Evolutionary conservation across 2,113 vertebrate genomes (phyloP), one percentile per base, ranked within the genome.

Genomic region (Cacatua alba): DNA sequence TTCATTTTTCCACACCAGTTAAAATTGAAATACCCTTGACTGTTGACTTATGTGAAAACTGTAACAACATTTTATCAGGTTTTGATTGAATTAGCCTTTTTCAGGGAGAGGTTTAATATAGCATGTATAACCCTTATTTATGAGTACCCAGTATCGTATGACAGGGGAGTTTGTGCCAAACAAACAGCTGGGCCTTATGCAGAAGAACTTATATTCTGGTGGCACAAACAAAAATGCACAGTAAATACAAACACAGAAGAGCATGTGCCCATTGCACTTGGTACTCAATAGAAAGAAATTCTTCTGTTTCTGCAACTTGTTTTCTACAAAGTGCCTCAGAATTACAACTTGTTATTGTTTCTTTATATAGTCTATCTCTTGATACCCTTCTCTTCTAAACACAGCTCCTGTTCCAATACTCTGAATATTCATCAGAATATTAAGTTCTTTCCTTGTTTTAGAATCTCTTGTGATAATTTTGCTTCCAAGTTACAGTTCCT

Each of bases 21-120:
- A 77, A 48, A 92, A 78, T 24, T 14, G 39, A 31, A 67, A 13
- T n/a, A 17, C 71, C 76, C 59, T 93, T 83, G 69, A 52, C 92
- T 94, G 67, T 84, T 92, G 77, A 81, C 86, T 84, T 88, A 37
- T n/a, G 19, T 79, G 62, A 62, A 74, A 87, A 82, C 52, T 83
- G 21, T 69, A 75, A 31, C 24, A 72, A 3, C 6, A 21, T 59
- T 93, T 95, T 82, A 88, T 94, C 70, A 69, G 59, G 67, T 76
- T 90, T 92, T 81, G 71, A 82, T 94, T 91, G 81, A 95, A 88
- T 94, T 92, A 84, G 49, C 16, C 31, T 46, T 62, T 83, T 93
- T 86, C 13, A n/a, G 65, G 65, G 67, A 91, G 24, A 85, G 53
- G 64, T 82, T 90, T 92, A 90, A 51, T 63, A 72, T 64, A 69